A percentile compares a stretch with the other conserved stretches of the same genome.
These are phyloP conservation scores for Typhlichthys subterraneus DNA, from an alignment of 2,797 vertebrate species.

Conservation along the genomic window DNA sequence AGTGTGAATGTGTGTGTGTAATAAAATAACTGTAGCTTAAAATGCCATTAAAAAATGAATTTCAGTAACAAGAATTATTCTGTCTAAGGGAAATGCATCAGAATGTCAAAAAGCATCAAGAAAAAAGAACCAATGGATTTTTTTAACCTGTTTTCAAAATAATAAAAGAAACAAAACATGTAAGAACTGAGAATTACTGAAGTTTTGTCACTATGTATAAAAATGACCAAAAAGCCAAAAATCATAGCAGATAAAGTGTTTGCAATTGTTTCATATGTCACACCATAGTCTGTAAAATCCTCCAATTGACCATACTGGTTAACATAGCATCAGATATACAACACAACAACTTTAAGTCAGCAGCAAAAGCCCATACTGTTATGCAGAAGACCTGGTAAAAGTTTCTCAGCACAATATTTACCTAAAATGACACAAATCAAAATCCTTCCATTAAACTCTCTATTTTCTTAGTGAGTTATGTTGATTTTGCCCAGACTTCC, in stretches of 20 bases:
- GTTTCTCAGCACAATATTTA: slow-evolving; percentile 45
- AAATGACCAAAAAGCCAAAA: slow-evolving; percentile 22
- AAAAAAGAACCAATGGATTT: slow-evolving; percentile 28
- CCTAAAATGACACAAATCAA: slow-evolving; percentile 31
- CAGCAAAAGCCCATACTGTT: slow-evolving; percentile 62
- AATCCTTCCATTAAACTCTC: slow-evolving; percentile 26
- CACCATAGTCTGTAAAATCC: slow-evolving; percentile 34
- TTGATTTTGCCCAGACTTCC: slow-evolving; percentile 11
- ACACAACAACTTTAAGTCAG: slow-evolving; percentile 63
- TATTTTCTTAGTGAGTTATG: slow-evolving; percentile 18
- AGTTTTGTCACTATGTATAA: slow-evolving; percentile 13
- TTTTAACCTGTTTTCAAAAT: slow-evolving; percentile 7
- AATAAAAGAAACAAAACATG: slow-evolving; percentile 26
- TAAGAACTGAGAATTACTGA: slow-evolving; percentile 22
- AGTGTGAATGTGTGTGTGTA: slow-evolving; percentile 8
- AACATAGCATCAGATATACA: slow-evolving; percentile 50
- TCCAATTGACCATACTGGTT: slow-evolving; percentile 39
- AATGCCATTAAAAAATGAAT: slow-evolving; percentile 16
- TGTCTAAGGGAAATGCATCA: slow-evolving; percentile 3
- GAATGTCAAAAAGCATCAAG: slow-evolving; percentile 29
- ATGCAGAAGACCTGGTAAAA: slow-evolving; percentile 47
- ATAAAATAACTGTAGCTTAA: slow-evolving; percentile 10
- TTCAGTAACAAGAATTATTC: slow-evolving; percentile 41
- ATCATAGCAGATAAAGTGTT: slow-evolving; percentile 1
- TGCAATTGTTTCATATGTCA: slow-evolving; percentile 38